Conservation (phyloP, 2,888 invertebrate species). For the Perizoma flavofasciatum region DNA sequence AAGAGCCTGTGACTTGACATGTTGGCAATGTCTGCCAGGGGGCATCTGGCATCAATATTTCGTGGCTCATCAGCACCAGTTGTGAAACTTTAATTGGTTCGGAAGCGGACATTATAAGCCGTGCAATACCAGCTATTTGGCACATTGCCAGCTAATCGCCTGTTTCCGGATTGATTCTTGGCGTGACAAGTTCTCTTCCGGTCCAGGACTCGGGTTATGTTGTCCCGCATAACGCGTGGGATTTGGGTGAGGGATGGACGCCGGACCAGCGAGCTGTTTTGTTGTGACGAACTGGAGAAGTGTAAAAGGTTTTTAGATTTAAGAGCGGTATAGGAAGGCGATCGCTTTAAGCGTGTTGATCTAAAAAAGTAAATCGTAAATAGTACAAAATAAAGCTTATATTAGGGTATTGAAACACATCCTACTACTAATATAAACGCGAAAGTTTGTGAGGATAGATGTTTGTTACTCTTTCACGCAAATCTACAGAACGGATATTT, state of each 20-base stretch:
- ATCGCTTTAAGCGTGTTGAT: no score
- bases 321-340: no score
- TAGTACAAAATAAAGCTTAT: no score
- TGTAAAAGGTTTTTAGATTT: no score
- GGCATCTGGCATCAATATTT: conserved; percentile 16
- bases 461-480: no score
- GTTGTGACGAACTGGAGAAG: background rate
- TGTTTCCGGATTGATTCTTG: conserved; percentile 42
- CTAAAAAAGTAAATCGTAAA: no score
- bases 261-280: conserved; percentile 6
- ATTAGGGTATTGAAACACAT: no score
- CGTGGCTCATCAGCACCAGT: conserved; percentile 20
- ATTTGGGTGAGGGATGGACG: conserved; percentile 15
- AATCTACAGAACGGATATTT: no score
- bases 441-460: no score
- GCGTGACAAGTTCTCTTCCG: conserved; percentile 47
- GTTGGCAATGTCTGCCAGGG: background rate
- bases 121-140: conserved; percentile 37
- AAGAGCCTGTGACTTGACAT: no score
- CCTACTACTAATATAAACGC: no score
- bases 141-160: conserved; percentile 37
- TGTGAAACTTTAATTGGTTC: conserved; percentile 31
- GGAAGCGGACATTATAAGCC: conserved; percentile 33
- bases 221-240: conserved; percentile 17
- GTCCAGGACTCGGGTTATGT: conserved; percentile 20